phyloP scores from a whole-genome alignment of 2,888 invertebrate genomes.

The Diploptera punctata region DNA sequence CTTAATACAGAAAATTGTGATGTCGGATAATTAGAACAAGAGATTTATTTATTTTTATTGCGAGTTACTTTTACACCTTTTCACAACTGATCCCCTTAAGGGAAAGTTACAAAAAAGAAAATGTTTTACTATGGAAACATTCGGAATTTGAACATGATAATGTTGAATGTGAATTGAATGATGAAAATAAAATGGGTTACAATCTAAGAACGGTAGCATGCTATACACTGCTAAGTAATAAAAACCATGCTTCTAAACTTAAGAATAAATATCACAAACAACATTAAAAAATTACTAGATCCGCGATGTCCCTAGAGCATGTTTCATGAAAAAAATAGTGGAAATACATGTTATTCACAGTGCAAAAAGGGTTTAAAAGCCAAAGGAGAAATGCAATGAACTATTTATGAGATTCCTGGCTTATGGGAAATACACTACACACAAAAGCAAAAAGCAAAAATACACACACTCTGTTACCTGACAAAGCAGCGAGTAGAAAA shows the following conservation, averaged over 20 bases:
- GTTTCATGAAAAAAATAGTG: neutral
- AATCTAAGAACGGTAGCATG: no score
- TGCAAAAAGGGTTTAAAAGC: neutral
- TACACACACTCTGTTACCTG: neutral
- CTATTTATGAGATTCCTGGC: no score
- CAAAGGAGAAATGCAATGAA: neutral
- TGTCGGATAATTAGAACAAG: no score
- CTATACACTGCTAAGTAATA: neutral
- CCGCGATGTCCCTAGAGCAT: neutral
- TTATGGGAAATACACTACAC: neutral
- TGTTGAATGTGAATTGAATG: no score
- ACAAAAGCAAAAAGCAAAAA: slow-evolving; percentile 27
- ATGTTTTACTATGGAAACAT: no score
- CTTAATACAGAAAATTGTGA: no score
- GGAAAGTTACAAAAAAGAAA: no score
- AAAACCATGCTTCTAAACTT: neutral
- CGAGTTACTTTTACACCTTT: no score
- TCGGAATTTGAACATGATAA: no score
- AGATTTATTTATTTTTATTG: no score
- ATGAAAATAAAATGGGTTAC: no score
- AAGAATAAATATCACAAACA: neutral
- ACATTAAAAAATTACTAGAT: neutral
- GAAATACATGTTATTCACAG: neutral
- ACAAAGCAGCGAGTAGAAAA: neutral
- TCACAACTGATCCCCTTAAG: no score